Conservation (phyloP, 2,888 invertebrate genomes). For the Ypsolopha sequella region DNA sequence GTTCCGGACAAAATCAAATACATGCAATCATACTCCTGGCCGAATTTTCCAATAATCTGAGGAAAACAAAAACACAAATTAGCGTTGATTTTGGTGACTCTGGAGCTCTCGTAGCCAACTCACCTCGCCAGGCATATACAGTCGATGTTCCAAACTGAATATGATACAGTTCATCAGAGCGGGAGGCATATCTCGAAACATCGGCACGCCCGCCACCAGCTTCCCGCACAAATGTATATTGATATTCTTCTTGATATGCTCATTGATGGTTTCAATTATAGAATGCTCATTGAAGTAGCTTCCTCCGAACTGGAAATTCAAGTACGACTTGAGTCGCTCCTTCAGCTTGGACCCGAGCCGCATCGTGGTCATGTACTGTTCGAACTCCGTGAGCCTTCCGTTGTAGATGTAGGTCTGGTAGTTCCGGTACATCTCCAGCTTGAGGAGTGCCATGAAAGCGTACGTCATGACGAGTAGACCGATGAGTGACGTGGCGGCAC, state of each 20-base stretch:
- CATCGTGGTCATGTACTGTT: conserved; percentile 30
- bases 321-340: conserved; percentile 30
- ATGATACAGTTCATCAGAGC: conserved; percentile 62
- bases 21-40: conserved; percentile 63
- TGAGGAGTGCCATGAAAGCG: conserved; percentile 25
- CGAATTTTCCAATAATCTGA: conserved; percentile 64
- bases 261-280: conserved; percentile 38
- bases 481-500: conserved; percentile 21
- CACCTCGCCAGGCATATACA: conserved; percentile 71
- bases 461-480: conserved; percentile 31
- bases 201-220: conserved; percentile 62
- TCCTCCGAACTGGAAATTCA: conserved; percentile 40
- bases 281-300: conserved; percentile 34
- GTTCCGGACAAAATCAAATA: conserved; percentile 72
- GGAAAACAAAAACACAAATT: conserved; percentile 9
- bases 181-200: conserved; percentile 65
- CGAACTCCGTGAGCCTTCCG: conserved; percentile 28
- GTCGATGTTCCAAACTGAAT: conserved; percentile 55
- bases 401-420: conserved; percentile 27
- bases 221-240: conserved; percentile 64
- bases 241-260: conserved; percentile 64
- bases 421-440: conserved; percentile 28
- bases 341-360: conserved; percentile 27
- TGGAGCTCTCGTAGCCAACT: conserved; percentile 1
- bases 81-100: not conserved